Evolutionary conservation across 2,888 invertebrate species (phyloP), one percentile per base, ranked within the genome.

Genomic region (Athetis lepigone): DNA sequence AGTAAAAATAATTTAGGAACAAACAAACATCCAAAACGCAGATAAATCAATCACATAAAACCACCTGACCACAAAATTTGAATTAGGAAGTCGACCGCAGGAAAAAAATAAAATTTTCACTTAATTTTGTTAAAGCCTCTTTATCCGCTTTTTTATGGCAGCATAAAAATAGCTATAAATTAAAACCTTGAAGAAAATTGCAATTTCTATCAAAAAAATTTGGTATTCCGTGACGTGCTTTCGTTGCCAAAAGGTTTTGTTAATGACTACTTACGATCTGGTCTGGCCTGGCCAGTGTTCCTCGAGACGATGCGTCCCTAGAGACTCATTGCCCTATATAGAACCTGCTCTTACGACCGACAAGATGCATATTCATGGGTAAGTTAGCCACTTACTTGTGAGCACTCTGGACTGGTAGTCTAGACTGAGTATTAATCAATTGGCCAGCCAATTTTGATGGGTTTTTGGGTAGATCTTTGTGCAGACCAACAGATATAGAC

Each of bases 81-180:
- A 58, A 51, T 62, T 18, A 74, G 47, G 64, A 77, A 73, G 75
- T 70, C 68, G 71, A 69, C 70, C 55, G 64, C 75, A 56, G 74
- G 18, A 23, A 56, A 58, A 69, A 81, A 78, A 82, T 75, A 78
- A 79, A 73, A 78, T 80, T 82, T 83, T 83, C 83, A 81, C 80
- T 80, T 81, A 80, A 83, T 84, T 81, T 85, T 84, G 79, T 83
- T 84, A 83, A 84, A 83, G 82, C 79, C 79, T 75, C 75, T 75
- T 85, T 78, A 86, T 84, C 84, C 80, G 66, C 66, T 81, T 83
- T 80, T 75, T 74, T 88, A 88, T 83, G 82, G 75, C 65, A 64
- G 69, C 83, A 82, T 90, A 88, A 90, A 90, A 89, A 86, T 86
- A 62, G 83, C 72, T 78, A 87, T 89, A 90, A 91, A 88, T 91